Evolutionary conservation across 2,888 invertebrate species (phyloP).

Genomic region (Melanophora roralis): DNA sequence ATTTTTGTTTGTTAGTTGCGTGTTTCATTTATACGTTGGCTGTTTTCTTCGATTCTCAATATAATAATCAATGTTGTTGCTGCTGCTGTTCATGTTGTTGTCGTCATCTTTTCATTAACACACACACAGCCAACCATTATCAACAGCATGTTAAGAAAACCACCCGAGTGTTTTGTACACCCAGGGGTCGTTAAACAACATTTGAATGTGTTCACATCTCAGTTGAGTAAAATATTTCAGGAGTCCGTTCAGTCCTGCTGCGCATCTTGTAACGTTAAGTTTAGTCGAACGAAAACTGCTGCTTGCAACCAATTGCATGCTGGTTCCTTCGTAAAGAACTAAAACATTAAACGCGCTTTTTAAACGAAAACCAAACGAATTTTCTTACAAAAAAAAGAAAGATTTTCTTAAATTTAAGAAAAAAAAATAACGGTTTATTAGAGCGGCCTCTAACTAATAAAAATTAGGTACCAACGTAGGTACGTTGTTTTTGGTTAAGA

Average conservation of each 20-base stretch:
- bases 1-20: conserved; percentile 36
- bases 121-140: conserved; percentile 16
- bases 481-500: not conserved
- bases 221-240: conserved; percentile 70
- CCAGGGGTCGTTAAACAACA: conserved; percentile 60
- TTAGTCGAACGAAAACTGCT: conserved; percentile 64
- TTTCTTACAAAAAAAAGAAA: not conserved
- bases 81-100: conserved; percentile 25
- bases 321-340: conserved; percentile 27
- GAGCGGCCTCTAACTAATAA: not conserved
- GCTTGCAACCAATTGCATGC: conserved; percentile 55
- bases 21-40: conserved; percentile 39
- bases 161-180: conserved; percentile 51
- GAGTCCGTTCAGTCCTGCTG: conserved; percentile 77
- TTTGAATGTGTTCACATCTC: conserved; percentile 58
- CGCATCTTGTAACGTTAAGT: conserved; percentile 76
- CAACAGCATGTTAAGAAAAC: conserved; percentile 45
- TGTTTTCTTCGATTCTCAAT: conserved; percentile 45
- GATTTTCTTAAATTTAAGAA: conserved; percentile 11
- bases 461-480: conserved; percentile 24
- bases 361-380: conserved; percentile 12
- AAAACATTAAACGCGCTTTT: conserved; percentile 22
- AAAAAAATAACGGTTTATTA: conserved; percentile 20
- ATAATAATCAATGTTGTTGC: conserved; percentile 10
- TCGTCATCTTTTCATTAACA: conserved; percentile 53